Evolutionary conservation across 2,113 vertebrate species (phyloP).

Genomic region (Phylloscopus trochiloides): DNA sequence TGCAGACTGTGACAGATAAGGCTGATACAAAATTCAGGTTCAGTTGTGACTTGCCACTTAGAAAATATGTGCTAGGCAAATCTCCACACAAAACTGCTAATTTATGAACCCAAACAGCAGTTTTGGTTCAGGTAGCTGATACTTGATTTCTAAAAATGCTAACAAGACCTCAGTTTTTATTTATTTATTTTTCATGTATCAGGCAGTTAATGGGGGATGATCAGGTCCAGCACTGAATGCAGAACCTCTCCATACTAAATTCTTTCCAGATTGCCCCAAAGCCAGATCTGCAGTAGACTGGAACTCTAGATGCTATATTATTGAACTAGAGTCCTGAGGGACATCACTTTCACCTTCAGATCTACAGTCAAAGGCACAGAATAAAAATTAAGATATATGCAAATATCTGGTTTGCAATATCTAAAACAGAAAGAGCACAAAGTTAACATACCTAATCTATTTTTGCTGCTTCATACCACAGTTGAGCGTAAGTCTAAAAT

Average conservation of each 20-base stretch:
- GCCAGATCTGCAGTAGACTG: neutral
- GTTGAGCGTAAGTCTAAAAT: neutral
- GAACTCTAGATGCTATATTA: neutral
- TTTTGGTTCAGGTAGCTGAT: neutral
- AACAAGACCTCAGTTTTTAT: neutral
- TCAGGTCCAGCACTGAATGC: neutral
- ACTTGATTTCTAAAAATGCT: neutral
- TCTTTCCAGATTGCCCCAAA: neutral
- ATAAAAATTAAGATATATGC: neutral
- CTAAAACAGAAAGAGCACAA: neutral
- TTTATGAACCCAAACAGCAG: neutral
- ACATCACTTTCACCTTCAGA: neutral
- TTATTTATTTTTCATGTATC: neutral
- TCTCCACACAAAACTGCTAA: neutral
- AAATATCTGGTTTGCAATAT: neutral
- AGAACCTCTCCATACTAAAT: neutral
- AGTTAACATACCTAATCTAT: neutral
- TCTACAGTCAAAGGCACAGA: neutral
- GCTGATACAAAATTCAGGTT: neutral
- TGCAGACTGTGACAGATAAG: neutral
- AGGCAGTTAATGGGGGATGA: neutral
- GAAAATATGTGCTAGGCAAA: neutral
- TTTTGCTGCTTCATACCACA: slow-evolving; percentile 3
- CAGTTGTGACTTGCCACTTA: neutral
- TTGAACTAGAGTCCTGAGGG: neutral